Evolutionary conservation across 1,140 invertebrate species (phyloP).

Genomic region (Drosophila bocqueti): DNA sequence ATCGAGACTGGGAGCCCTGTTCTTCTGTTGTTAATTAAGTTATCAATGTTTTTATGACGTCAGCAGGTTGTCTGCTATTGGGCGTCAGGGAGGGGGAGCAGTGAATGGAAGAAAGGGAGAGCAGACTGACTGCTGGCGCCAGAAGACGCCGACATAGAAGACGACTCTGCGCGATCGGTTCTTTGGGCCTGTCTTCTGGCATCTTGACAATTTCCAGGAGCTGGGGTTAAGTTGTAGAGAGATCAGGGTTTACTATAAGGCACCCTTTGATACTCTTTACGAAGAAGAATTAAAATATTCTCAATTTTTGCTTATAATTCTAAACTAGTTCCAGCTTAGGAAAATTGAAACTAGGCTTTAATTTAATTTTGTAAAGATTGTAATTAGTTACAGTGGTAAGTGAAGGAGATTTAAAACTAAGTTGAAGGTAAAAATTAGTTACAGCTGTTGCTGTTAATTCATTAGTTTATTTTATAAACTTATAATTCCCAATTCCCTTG

Average conservation of each 20-base stretch:
- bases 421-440: not conserved
- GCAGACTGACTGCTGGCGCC: conserved; percentile 60
- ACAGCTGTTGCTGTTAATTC: rapidly evolving
- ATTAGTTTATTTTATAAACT: not conserved
- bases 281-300: rapidly evolving
- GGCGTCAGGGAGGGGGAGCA: not conserved
- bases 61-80: conserved; percentile 41
- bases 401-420: no score
- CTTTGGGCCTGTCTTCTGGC: conserved; percentile 29
- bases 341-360: no score
- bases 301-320: not conserved
- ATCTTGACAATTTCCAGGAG: conserved; percentile 40
- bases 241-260: not conserved
- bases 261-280: not conserved
- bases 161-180: conserved; percentile 8
- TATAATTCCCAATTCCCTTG: not conserved
- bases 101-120: conserved; percentile 5
- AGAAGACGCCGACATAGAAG: conserved; percentile 64
- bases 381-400: no score
- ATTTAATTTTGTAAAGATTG: rapidly evolving
- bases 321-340: not conserved
- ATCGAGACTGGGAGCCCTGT: conserved; percentile 9
- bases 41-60: conserved; percentile 83
- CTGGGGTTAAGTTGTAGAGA: not conserved
- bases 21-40: conserved; percentile 74